Conservation (phyloP, 2,888 invertebrate genomes). For the Troides oblongomaculatus region DNA sequence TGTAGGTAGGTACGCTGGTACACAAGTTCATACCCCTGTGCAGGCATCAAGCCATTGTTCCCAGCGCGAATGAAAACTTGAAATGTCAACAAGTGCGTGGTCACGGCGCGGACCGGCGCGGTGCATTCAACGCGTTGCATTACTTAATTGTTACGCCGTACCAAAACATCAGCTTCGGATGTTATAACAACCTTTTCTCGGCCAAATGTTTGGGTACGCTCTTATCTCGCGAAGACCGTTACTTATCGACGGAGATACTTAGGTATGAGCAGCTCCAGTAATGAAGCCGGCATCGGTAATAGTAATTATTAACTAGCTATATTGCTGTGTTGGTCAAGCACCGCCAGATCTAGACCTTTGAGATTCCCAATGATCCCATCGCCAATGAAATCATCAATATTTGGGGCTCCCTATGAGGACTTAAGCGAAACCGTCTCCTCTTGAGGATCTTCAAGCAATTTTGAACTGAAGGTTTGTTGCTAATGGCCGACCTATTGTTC, state of each 20-base stretch:
- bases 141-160: slow-evolving; percentile 17
- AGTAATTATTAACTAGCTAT: background rate
- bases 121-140: background rate
- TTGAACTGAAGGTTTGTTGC: too few species aligned
- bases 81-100: slow-evolving; percentile 28
- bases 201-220: background rate
- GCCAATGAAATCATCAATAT: too few species aligned
- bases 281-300: background rate
- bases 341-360: too few species aligned
- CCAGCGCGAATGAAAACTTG: slow-evolving; percentile 28
- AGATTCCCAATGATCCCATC: too few species aligned
- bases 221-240: background rate
- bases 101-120: background rate
- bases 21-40: slow-evolving; percentile 1
- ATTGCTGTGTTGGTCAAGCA: too few species aligned
- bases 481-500: background rate
- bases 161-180: slow-evolving; percentile 24
- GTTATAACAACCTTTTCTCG: slow-evolving; percentile 24
- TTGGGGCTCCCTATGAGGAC: too few species aligned
- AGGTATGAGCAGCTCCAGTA: background rate
- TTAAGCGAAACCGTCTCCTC: too few species aligned
- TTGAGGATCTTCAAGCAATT: too few species aligned
- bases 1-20: background rate
- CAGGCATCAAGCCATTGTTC: slow-evolving; percentile 30
- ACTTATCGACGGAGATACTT: background rate